Conservation (phyloP, 1,140 invertebrate species). For the Monochamus saltuarius region DNA sequence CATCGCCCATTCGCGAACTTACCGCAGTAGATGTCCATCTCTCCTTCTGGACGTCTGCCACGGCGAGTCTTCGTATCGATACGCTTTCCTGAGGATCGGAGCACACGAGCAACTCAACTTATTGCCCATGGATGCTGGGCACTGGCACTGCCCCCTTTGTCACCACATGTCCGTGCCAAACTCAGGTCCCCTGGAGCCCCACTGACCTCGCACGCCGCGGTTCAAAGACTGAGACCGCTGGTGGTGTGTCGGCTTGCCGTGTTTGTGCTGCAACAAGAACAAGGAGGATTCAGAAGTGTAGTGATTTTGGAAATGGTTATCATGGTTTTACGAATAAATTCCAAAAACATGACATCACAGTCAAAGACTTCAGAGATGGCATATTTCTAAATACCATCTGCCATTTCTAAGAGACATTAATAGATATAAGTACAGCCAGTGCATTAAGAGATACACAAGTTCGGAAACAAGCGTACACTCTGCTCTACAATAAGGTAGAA, state of each 20-base stretch:
- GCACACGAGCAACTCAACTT: conserved; percentile 93
- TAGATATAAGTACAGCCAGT: too few species aligned
- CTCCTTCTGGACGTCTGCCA: conserved; percentile 84
- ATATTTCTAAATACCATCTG: too few species aligned
- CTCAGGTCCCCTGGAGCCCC: conserved; percentile 54
- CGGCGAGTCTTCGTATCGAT: conserved; percentile 91
- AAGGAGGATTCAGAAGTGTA: neutral
- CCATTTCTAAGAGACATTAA: too few species aligned
- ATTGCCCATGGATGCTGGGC: conserved; percentile 79
- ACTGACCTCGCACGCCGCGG: conserved; percentile 66
- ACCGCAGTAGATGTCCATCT: conserved; percentile 91
- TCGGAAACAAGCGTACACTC: too few species aligned
- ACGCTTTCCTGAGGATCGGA: conserved; percentile 88
- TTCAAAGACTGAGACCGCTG: conserved; percentile 69
- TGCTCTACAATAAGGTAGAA: too few species aligned
- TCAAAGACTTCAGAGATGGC: too few species aligned
- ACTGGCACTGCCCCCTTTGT: conserved; percentile 61
- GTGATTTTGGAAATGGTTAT: neutral
- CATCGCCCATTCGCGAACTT: conserved; percentile 37
- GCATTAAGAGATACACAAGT: too few species aligned
- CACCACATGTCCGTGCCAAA: conserved; percentile 65
- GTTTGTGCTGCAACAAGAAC: conserved; percentile 47
- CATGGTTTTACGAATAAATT: too few species aligned
- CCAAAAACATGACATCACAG: too few species aligned
- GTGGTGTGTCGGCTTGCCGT: conserved; percentile 43